Evolutionary conservation across 2,113 vertebrate species (phyloP).

Genomic region (Phylloscopus trochiloides): DNA sequence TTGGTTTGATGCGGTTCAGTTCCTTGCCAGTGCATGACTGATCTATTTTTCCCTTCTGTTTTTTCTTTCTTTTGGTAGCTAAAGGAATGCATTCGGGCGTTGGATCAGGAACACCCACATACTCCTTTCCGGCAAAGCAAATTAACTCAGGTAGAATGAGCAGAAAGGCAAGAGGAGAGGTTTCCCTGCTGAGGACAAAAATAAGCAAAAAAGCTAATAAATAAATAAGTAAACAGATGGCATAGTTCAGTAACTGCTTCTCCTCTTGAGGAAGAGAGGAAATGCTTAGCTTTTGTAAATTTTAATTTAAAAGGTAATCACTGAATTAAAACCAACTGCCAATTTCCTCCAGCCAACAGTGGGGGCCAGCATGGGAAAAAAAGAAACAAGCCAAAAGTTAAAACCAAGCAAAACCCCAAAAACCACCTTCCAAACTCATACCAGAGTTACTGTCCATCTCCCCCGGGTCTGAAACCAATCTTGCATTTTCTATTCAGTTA

Average conservation of each 20-base stretch:
- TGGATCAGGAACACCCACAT: constrained; percentile 87
- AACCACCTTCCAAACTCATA: not conserved
- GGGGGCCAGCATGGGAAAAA: not conserved
- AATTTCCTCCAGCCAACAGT: not conserved
- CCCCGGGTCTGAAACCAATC: not conserved
- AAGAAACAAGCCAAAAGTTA: not conserved
- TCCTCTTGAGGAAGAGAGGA: not conserved
- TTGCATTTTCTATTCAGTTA: not conserved
- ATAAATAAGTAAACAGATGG: too few relatives aligned
- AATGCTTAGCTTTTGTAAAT: not conserved
- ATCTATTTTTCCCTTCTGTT: not conserved
- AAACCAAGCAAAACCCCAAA: not conserved
- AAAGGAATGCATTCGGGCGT: constrained; percentile 90
- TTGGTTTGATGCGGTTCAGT: not conserved
- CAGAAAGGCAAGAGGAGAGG: not conserved
- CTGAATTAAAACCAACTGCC: not conserved
- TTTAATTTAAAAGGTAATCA: not conserved
- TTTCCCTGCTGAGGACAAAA: not conserved
- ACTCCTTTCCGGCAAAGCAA: constrained; percentile 94
- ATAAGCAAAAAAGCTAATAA: not conserved
- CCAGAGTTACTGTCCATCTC: not conserved
- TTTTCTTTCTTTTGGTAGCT: constrained; percentile 71
- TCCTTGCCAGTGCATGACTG: not conserved
- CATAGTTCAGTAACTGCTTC: not conserved
- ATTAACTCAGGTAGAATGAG: constrained; percentile 83